Percentiles rank a stretch among this genome's conserved stretches.
phyloP scores from a whole-genome alignment of 2,113 vertebrate species.

The Lepus europaeus region DNA sequence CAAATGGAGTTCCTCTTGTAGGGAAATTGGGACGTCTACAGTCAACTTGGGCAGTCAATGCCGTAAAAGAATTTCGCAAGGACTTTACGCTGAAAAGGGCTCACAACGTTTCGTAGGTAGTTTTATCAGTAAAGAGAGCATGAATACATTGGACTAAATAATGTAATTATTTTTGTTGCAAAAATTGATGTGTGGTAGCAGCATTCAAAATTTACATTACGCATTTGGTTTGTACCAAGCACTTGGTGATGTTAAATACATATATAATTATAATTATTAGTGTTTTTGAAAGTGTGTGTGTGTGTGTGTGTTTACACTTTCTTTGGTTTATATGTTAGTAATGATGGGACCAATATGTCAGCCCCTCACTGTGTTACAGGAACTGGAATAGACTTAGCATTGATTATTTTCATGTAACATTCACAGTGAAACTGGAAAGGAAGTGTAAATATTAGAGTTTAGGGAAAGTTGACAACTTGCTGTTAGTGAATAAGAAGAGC shows the following conservation, averaged over 20 bases:
- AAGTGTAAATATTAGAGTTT: neutral
- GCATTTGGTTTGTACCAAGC: neutral
- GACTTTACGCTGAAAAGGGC: constrained; percentile 41
- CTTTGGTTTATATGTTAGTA: neutral
- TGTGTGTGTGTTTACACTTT: neutral
- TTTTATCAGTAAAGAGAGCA: constrained; percentile 28
- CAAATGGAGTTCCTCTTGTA: neutral
- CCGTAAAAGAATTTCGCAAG: neutral
- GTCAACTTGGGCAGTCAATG: constrained; percentile 11
- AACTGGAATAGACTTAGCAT: neutral
- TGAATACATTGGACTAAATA: neutral
- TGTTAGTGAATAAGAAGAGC: neutral
- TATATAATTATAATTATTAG: constrained; percentile 13
- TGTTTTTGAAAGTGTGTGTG: neutral
- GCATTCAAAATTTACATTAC: neutral
- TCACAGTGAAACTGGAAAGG: neutral
- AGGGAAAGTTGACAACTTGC: neutral
- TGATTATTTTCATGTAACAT: constrained; percentile 21
- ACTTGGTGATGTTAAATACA: neutral
- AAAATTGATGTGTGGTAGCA: neutral
- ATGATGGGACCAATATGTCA: neutral
- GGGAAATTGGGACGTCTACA: constrained; percentile 41
- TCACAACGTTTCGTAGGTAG: neutral
- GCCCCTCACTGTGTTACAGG: neutral
- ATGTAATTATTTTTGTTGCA: constrained; percentile 4